Conservation (phyloP, 2,888 invertebrate genomes). For the Merodon equestris region DNA sequence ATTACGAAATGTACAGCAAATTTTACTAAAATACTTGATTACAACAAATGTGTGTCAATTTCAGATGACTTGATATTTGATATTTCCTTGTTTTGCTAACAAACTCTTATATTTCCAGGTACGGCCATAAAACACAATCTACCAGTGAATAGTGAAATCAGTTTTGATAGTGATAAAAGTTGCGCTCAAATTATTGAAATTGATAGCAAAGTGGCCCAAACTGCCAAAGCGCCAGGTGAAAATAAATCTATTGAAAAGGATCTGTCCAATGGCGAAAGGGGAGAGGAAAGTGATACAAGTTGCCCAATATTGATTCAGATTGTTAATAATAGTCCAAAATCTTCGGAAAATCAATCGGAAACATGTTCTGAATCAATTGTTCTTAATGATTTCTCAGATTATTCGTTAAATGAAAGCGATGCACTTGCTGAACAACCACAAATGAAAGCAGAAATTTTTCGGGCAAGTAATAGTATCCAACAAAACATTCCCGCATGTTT, state of each 20-base stretch:
- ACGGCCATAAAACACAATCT: constrained; percentile 71
- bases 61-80: too few relatives aligned
- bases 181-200: constrained; percentile 71
- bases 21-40: too few relatives aligned
- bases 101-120: constrained; percentile 63
- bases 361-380: constrained; percentile 5
- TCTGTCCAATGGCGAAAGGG: too few relatives aligned
- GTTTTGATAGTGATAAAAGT: constrained; percentile 70
- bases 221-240: constrained; percentile 18
- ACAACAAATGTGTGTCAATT: too few relatives aligned
- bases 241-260: not conserved
- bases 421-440: not conserved
- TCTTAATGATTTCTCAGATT: not conserved
- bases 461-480: constrained; percentile 1
- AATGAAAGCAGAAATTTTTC: constrained; percentile 35
- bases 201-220: constrained; percentile 47
- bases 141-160: constrained; percentile 63
- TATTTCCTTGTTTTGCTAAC: too few relatives aligned
- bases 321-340: not conserved
- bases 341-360: constrained; percentile 2
- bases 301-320: constrained; percentile 56
- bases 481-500: not conserved
- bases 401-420: not conserved
- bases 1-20: too few relatives aligned
- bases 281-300: constrained; percentile 66